Percentiles rank a stretch among this genome's conserved stretches.
phyloP scores from a whole-genome alignment of 2,888 invertebrate genomes.

The Neuroscelio doddi region DNA sequence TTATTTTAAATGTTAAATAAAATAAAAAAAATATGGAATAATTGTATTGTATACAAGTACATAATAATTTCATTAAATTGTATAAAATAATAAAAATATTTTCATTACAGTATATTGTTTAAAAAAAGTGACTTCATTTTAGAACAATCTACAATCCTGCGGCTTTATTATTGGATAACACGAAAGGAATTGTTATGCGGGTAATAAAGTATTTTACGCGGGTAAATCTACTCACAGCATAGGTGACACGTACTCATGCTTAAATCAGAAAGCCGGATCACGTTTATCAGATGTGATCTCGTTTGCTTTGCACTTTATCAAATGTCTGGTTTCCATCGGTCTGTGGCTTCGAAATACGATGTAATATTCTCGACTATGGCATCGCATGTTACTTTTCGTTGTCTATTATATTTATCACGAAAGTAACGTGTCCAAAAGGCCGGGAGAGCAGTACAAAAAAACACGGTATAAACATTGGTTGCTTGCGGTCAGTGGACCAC shows the following conservation, averaged over 20 bases:
- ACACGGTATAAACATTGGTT: conserved; percentile 56
- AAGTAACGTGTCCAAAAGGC: conserved; percentile 29
- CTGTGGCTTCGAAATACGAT: not conserved
- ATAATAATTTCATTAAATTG: too few relatives aligned
- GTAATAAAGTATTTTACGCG: too few relatives aligned
- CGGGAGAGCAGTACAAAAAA: conserved; percentile 29
- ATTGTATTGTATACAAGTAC: too few relatives aligned
- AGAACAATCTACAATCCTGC: too few relatives aligned
- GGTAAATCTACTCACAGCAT: not conserved
- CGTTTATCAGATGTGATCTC: conserved; percentile 4
- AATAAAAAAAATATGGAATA: too few relatives aligned
- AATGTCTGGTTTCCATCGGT: not conserved
- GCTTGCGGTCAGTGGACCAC: conserved; percentile 67
- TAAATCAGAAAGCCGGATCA: conserved; percentile 7
- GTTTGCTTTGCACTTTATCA: not conserved
- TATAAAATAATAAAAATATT: too few relatives aligned
- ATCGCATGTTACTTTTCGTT: conserved; percentile 8
- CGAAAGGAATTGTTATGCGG: too few relatives aligned
- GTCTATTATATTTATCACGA: conserved; percentile 27
- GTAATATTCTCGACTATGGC: not conserved
- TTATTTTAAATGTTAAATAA: too few relatives aligned
- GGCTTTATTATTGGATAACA: too few relatives aligned
- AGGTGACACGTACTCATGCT: not conserved
- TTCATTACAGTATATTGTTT: too few relatives aligned
- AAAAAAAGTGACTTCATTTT: too few relatives aligned